Evolutionary conservation across 2,797 vertebrate genomes (phyloP), one percentile per base, ranked within the genome.

Genomic region (Chiloscyllium punctatum): DNA sequence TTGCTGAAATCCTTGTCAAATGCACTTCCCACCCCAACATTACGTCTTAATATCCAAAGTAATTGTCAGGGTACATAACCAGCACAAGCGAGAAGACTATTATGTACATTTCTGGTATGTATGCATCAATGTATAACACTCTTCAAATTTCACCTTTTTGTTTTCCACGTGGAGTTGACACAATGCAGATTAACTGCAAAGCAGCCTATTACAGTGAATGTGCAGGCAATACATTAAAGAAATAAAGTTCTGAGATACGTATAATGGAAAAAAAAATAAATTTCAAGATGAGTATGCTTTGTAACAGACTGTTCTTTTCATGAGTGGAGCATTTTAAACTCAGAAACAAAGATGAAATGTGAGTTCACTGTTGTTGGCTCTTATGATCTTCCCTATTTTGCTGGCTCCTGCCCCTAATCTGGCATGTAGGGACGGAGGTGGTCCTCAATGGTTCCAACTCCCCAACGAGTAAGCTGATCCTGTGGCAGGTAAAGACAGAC

Each of bases 381-480:
- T 94, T 97, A 97, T 97, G 97, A 97, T 98, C 98, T 98, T 98
- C 98, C 98, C 98, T 98, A 96, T 97, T 97, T 97, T 97, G 98
- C 98, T 98, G 97, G 98, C 97, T 97, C 97, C 97, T 96, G 97
- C 97, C 98, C 90, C 98, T 98, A 99, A 96, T 99, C 99, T 97
- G 99, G 99, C 99, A 99, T 98, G 96, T 99, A 99, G 96, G 99
- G 99, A 98, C 97, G 96, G 97, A 99, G 99, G 98, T 99, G 99
- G 97, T 99, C 99, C 98, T 99, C 99, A 96, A 99, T 97, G 97
- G 99, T 99, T 98, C 99, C 99, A 96, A 98, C 98, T 96, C 99
- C 98, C 99, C 99, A 99, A 97, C 99, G 99, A 97, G 99, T 99
- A 98, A 99, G 98, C 98, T 99, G 99, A 97, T 99, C 99, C 98